Base-by-base conservation (phyloP, 1,140 invertebrate species). In the Alviniconcha marisindica region DNA sequence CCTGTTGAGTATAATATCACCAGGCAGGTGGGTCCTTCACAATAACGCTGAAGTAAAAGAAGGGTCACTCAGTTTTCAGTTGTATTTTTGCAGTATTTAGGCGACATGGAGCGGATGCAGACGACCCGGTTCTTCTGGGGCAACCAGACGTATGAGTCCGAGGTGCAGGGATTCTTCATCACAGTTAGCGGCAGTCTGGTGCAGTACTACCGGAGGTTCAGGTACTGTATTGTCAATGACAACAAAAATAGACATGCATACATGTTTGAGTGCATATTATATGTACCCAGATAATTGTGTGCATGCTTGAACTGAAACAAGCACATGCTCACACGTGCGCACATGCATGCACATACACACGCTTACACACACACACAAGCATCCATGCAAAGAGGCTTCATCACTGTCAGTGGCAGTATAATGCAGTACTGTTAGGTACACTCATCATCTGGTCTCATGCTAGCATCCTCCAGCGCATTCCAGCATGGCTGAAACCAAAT, bases 151-250 rank as follows among this genome's bases (percentile, higher is more conserved):
- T 69, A 1, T 14, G 0, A 18, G 56, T 80, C 78, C 1, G 36
- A n/a, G 2, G 40, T 44, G 2, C 21, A 24, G 14, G 60, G 60
- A 3, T 33, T 44, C 4, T 80, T 80, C 60, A 63, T 66, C 78
- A 80, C 54, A 21, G 7, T 80, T 28, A 80, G 78, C n/a, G 78
- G 78, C n/a, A 66, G 56, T 44, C 78, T 80, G 18, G 0, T 80
- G 21, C 24, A 24, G 7, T 80, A 80, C 60, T 69, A 66, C 78
- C 33, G 38, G 1, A 60, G 78, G n/a, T 80, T n/a, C 44, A 56
- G 33, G 77, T 56, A 44, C 21, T 42, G 28, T 31, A n/a, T n/a
- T n/a, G n/a, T n/a, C n/a, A n/a, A n/a, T n/a, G n/a, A n/a, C n/a
- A 7, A 66, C 60, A 2, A 33, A 66, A 4, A 12, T 1, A 12